Evolutionary conservation across 2,113 vertebrate species (phyloP), one percentile per base, ranked within the genome.

Genomic region (Anarhynchus alexandrinus): DNA sequence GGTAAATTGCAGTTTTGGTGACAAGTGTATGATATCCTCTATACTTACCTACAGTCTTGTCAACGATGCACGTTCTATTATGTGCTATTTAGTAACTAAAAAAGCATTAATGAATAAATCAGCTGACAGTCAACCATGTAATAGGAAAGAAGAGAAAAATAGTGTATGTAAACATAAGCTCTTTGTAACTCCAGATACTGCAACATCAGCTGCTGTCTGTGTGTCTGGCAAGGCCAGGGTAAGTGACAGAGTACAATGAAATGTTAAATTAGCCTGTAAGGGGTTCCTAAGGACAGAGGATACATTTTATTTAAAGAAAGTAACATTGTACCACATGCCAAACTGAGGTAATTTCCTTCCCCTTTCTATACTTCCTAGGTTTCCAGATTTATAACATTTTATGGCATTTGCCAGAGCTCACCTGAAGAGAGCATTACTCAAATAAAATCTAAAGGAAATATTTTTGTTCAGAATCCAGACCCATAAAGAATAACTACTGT

Each of bases 311-410:
- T 97, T 98, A 97, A 98, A 98, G 97, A 98, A 98, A 97, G 98
- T 98, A 93, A 95, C 96, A 97, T 92, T 98, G 97, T 98, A 40
- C 82, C 84, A 97, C 81, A 70, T 94, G 95, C 98, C 97, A 98
- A 97, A 61, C 93, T 98, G 98, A 98, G 96, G 98, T 98, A 88
- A 98, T 98, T 98, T 98, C 98, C 98, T 98, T 98, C 97, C 90
- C 25, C 85, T 97, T 97, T 92, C 97, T 97, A 95, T 97, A 96
- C 93, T 97, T 98, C 97, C 97, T 96, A 97, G 93, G 88, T 94
- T 97, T 97, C 91, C 94, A 98, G 96, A 95, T 98, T 97, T 98
- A 91, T 97, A 96, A 96, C 98, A 97, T 94, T 97, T 94, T 96
- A 96, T 7, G 45, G 93, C 61, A 29, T 93, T 97, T 98, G 85